Base-by-base conservation (phyloP, 2,888 invertebrate genomes). In the Pteria penguin region DNA sequence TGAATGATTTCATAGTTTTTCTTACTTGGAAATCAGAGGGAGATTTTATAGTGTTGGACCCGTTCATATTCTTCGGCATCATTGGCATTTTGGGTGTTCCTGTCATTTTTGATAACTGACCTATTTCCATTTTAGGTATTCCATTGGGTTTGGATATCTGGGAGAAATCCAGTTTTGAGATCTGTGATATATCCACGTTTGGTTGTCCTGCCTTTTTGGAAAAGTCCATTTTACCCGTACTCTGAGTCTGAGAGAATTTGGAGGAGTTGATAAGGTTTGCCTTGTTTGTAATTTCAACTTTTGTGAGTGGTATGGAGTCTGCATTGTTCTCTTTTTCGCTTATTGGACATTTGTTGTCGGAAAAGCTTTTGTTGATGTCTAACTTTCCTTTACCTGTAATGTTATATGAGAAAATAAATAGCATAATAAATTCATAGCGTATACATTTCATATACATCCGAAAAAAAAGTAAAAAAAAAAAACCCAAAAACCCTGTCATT, bases 331-430 rank as follows among this genome's bases (percentile, higher is more conserved):
- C 14, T 57, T 63, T 29, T 31, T 52, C n/a, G n/a, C 36, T 62
- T 33, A 60, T 60, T 27, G 22, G 72, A n/a, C 71, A 74, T 29
- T 62, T 54, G 24, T 65, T 73, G 60, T 79, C 75, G 14, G 67
- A 24, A 24, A 75, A 70, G 61, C 69, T 80, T 61, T 63, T 78
- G 62, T 80, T 72, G 8, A 73, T 69, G 29, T 77, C 76, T 26
- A 73, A 33, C 52, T 75, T 68, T 14, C 73, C 61, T 65, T 75
- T 69, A 29, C 79, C 79, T 79, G 58, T 1, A 69, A 60, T n/a
- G n/a, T n/a, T n/a, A n/a, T n/a, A n/a, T n/a, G n/a, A n/a, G n/a
- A n/a, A n/a, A n/a, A n/a, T n/a, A n/a, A n/a, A n/a, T n/a, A n/a
- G n/a, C n/a, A n/a, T n/a, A n/a, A n/a, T n/a, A n/a, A n/a, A n/a